Conservation (phyloP, 2,113 vertebrate species). For the Budorcas taxicolor region DNA sequence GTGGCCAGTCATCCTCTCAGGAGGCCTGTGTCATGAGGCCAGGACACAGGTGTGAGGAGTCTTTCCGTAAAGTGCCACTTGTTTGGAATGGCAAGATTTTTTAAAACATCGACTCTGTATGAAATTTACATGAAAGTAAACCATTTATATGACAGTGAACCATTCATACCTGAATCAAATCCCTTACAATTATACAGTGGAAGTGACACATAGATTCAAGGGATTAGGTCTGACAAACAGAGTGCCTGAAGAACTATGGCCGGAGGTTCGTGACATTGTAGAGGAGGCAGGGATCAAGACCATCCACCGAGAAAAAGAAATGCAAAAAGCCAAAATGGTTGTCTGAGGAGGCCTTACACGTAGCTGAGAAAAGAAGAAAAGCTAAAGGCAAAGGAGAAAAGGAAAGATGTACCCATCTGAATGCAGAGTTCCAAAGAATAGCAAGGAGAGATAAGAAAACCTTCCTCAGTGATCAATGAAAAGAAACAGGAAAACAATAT, state of each 20-base stretch:
- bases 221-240: background rate
- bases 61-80: background rate
- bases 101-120: background rate
- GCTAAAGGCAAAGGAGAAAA: background rate
- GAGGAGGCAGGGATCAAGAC: background rate
- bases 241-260: background rate
- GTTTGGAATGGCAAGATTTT: background rate
- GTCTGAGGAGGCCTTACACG: background rate
- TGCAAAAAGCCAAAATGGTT: background rate
- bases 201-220: background rate
- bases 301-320: background rate
- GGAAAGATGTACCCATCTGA: background rate
- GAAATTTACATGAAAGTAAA: background rate
- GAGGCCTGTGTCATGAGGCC: background rate
- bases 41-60: background rate
- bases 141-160: background rate
- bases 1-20: too few relatives aligned
- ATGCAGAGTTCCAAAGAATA: background rate
- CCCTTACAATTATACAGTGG: background rate
- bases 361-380: background rate
- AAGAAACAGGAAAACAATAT: background rate
- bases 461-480: background rate
- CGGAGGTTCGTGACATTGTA: accelerated
- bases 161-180: background rate
- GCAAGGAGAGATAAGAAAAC: background rate